phyloP scores from a whole-genome alignment of 2,797 vertebrate species.

The Sphenodon punctatus region DNA sequence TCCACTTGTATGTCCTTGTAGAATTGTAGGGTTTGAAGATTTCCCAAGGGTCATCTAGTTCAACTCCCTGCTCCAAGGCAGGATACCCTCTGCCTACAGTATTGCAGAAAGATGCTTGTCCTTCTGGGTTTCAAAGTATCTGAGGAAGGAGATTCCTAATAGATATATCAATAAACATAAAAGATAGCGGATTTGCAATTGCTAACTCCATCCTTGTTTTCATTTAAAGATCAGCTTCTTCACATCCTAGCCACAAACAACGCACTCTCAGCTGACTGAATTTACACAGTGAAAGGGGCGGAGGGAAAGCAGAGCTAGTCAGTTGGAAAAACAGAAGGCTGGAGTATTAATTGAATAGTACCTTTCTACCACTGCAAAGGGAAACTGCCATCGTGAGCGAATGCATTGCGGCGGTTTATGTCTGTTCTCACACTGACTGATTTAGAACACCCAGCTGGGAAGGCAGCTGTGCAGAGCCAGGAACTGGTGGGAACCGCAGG shows the following conservation, averaged over 20 bases:
- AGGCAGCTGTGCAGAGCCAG: constrained; percentile 65
- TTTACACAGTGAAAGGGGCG: constrained; percentile 1
- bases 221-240: not conserved
- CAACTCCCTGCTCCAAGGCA: too few relatives aligned
- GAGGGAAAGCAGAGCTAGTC: constrained; percentile 15
- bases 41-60: too few relatives aligned
- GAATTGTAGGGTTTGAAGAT: too few relatives aligned
- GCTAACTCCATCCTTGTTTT: not conserved
- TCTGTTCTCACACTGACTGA: constrained; percentile 53
- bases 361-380: constrained; percentile 42
- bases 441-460: constrained; percentile 70
- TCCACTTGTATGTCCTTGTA: too few relatives aligned
- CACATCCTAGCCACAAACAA: not conserved
- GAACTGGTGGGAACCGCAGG: constrained; percentile 56
- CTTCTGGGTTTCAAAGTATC: too few relatives aligned
- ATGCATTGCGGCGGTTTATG: constrained; percentile 53
- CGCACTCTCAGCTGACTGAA: not conserved
- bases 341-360: constrained; percentile 33
- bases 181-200: not conserved
- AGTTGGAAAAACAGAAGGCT: constrained; percentile 26
- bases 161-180: not conserved
- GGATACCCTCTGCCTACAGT: too few relatives aligned
- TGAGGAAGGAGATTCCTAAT: too few relatives aligned
- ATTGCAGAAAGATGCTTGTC: too few relatives aligned
- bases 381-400: constrained; percentile 30